These are phyloP conservation scores for Dreissena rostriformis DNA, from an alignment of 1,140 invertebrate species.

Conservation along the genomic window DNA sequence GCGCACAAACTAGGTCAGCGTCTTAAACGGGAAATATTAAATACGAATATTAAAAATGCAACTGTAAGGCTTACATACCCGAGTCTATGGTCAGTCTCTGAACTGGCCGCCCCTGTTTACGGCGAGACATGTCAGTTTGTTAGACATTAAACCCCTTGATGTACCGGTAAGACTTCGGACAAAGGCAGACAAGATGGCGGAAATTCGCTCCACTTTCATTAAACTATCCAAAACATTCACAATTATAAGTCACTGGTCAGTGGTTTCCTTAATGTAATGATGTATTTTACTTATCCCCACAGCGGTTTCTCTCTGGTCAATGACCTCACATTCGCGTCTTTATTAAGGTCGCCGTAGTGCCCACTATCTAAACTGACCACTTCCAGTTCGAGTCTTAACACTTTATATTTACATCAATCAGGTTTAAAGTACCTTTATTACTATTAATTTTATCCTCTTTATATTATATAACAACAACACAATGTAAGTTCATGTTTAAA, in stretches of 20 bases:
- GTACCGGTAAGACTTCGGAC: constrained; percentile 69
- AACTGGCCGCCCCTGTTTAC: constrained; percentile 78
- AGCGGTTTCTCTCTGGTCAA: constrained; percentile 24
- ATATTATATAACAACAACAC: too few species aligned
- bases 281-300: too few species aligned
- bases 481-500: too few species aligned
- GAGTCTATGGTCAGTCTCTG: constrained; percentile 76
- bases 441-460: too few species aligned
- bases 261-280: constrained; percentile 15
- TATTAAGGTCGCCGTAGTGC: constrained; percentile 33
- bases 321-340: constrained; percentile 38
- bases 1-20: constrained; percentile 41
- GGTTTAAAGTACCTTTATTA: too few species aligned
- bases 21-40: too few species aligned
- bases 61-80: constrained; percentile 65
- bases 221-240: constrained; percentile 52
- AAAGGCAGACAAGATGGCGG: constrained; percentile 79
- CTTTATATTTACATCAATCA: too few species aligned
- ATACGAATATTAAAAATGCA: too few species aligned
- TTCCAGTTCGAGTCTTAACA: constrained; percentile 1
- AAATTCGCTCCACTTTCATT: constrained; percentile 66
- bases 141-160: constrained; percentile 74
- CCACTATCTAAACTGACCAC: constrained; percentile 46
- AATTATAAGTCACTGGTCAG: constrained; percentile 40
- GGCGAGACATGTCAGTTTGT: constrained; percentile 74